Conservation (phyloP, 2,888 invertebrate species). For the Patella caerulea region DNA sequence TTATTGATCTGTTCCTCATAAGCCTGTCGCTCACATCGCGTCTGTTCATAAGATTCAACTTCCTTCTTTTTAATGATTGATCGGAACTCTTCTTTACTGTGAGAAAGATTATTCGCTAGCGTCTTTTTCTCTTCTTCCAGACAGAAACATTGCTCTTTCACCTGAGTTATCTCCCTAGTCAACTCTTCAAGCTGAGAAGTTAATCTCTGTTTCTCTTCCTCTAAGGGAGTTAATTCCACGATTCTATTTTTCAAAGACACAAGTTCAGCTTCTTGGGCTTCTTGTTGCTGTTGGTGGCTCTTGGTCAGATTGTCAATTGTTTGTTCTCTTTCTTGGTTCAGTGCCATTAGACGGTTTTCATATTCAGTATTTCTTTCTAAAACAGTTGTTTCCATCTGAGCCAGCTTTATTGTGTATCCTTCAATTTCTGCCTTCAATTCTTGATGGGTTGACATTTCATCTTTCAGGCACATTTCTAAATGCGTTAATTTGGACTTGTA, state of each 20-base stretch:
- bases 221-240: not conserved
- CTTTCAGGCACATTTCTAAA: slow-evolving; percentile 20
- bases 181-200: slow-evolving; percentile 21
- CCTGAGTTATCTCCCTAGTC: not conserved
- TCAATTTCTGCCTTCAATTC: slow-evolving; percentile 18
- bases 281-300: slow-evolving; percentile 7
- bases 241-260: not conserved
- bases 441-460: slow-evolving; percentile 22
- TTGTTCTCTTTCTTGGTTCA: not conserved
- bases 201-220: slow-evolving; percentile 14
- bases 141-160: not conserved
- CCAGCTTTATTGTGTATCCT: slow-evolving; percentile 17
- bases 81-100: slow-evolving; percentile 27
- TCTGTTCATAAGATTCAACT: not conserved
- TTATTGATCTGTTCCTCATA: slow-evolving; percentile 19
- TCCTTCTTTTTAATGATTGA: not conserved
- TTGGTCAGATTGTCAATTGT: slow-evolving; percentile 17
- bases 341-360: not conserved
- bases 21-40: slow-evolving; percentile 11
- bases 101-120: slow-evolving; percentile 9
- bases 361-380: not conserved
- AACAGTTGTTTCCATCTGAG: slow-evolving; percentile 12
- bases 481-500: slow-evolving; percentile 15
- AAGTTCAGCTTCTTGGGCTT: not conserved
- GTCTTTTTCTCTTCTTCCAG: slow-evolving; percentile 1